phyloP scores from a whole-genome alignment of 2,113 vertebrate species.

The Ceuthmochares aereus region DNA sequence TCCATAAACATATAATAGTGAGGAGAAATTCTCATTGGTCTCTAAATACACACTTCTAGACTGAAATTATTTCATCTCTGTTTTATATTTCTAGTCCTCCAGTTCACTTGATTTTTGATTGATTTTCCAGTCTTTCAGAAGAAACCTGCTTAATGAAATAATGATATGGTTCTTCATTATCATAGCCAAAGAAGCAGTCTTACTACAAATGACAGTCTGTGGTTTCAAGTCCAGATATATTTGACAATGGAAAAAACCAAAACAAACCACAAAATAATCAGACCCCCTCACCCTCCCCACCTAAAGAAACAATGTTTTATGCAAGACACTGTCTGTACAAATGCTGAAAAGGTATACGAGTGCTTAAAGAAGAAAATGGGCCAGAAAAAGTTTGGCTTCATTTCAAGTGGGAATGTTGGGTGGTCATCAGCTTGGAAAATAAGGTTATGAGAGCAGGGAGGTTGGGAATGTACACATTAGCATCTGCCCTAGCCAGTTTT shows the following conservation, averaged over 20 bases:
- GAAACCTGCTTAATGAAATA: neutral
- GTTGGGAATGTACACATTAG: neutral
- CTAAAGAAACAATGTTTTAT: neutral
- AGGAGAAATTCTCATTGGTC: neutral
- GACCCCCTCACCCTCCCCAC: neutral
- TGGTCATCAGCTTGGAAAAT: neutral
- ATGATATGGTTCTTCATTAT: neutral
- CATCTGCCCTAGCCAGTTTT: neutral
- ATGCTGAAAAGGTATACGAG: rapidly evolving
- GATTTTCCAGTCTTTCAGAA: neutral
- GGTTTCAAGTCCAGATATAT: neutral
- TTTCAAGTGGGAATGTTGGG: neutral
- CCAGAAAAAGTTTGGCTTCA: neutral
- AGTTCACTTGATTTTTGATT: neutral
- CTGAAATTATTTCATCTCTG: neutral
- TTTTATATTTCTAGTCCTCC: neutral
- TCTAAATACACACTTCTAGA: neutral
- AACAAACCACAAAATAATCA: neutral
- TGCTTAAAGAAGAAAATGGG: neutral
- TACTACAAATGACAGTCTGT: neutral
- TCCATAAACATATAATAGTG: neutral
- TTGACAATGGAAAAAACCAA: neutral
- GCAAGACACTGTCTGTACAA: neutral
- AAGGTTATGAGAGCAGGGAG: neutral
- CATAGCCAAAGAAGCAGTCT: neutral